Percentiles rank a stretch among this genome's conserved stretches.
phyloP scores from a whole-genome alignment of 1,140 invertebrate species.

The Drosophila bifasciata region DNA sequence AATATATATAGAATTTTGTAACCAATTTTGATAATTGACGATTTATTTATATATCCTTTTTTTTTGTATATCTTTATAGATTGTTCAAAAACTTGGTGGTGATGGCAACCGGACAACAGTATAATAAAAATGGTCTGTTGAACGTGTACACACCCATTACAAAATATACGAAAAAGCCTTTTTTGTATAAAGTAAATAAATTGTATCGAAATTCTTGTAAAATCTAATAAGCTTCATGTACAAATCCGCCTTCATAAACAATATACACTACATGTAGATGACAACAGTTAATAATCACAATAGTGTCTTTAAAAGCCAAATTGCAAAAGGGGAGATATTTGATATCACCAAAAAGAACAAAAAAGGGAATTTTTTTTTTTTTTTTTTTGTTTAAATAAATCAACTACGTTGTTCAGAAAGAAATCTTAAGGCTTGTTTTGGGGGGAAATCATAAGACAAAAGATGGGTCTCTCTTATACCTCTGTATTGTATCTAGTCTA shows the following conservation, averaged over 20 bases:
- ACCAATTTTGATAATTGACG: no score
- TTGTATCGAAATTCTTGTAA: conserved; percentile 60
- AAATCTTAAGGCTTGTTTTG: no score
- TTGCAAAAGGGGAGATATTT: no score
- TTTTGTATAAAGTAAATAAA: conserved; percentile 69
- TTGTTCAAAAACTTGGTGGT: conserved; percentile 80
- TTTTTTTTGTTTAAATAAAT: no score
- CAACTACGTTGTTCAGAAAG: no score
- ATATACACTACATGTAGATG: conserved; percentile 29
- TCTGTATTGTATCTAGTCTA: no score
- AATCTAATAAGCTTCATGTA: conserved; percentile 33
- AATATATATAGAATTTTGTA: background rate
- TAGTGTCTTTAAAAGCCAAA: no score
- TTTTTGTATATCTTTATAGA: conserved; percentile 44
- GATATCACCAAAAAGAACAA: background rate
- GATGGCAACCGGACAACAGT: conserved; percentile 79
- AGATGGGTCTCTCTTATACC: no score
- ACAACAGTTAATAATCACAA: conserved; percentile 7
- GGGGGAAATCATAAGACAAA: no score
- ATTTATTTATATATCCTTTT: no score
- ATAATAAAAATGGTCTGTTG: conserved; percentile 54
- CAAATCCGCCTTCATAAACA: conserved; percentile 22
- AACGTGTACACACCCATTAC: conserved; percentile 10
- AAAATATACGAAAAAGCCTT: conserved; percentile 44
- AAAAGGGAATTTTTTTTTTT: background rate